Percentiles rank a stretch among this genome's conserved stretches.
Evolutionary conservation across 2,797 vertebrate species (phyloP).

Genomic region (Platalea minor): DNA sequence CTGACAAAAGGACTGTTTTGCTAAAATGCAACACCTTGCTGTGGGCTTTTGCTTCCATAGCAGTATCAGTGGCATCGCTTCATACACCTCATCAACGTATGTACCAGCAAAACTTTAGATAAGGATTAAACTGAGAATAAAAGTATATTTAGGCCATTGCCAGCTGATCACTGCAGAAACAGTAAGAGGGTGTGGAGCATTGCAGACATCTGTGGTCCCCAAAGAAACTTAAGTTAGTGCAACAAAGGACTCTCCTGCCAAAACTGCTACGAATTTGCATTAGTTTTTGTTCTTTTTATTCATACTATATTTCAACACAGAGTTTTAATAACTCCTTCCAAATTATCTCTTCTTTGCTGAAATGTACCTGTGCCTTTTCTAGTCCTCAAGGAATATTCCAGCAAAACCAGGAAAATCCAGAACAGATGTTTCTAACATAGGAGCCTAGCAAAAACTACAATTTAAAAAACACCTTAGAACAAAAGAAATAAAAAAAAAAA

Average conservation of each 20-base stretch:
- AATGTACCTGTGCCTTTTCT: background rate
- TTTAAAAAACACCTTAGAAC: background rate
- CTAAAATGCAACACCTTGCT: background rate
- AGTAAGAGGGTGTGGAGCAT: background rate
- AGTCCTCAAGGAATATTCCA: background rate
- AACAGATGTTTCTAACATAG: background rate
- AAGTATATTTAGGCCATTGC: background rate
- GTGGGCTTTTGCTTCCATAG: background rate
- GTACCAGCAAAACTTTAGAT: background rate
- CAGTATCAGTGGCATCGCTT: background rate
- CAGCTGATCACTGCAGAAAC: background rate
- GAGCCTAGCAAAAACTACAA: background rate
- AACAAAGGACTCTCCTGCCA: background rate
- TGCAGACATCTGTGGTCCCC: background rate
- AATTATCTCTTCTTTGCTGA: background rate
- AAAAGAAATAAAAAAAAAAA: background rate
- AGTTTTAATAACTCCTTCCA: background rate
- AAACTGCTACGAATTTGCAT: background rate
- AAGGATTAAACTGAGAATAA: background rate
- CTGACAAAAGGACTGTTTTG: background rate
- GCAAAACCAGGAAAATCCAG: background rate
- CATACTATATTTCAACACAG: background rate
- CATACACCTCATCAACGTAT: background rate
- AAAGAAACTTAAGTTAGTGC: background rate
- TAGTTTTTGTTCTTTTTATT: background rate